A percentile compares a stretch with the other conserved stretches of the same genome.
Evolutionary conservation across 2,113 vertebrate species (phyloP).

Genomic region (Sinocyclocheilus anshuiensis): DNA sequence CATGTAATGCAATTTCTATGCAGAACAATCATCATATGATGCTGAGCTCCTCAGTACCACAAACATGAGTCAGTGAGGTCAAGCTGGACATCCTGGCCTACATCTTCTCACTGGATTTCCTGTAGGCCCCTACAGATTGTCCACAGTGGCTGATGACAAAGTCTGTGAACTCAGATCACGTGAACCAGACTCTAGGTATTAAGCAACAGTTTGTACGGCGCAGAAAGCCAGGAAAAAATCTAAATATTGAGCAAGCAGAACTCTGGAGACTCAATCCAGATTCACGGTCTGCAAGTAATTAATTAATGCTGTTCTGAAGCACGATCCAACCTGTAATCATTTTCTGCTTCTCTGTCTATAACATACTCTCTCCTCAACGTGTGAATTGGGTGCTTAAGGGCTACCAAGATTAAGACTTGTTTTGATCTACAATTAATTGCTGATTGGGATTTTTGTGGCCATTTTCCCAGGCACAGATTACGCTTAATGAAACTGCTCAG

Average conservation of each 20-base stretch:
- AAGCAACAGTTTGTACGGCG: slow-evolving; percentile 1
- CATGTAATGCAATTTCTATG: not conserved
- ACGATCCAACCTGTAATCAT: not conserved
- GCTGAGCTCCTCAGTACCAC: not conserved
- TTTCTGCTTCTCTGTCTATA: not conserved
- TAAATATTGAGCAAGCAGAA: slow-evolving; percentile 37
- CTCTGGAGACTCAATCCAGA: not conserved
- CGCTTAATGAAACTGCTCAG: slow-evolving; percentile 24
- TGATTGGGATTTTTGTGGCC: slow-evolving; percentile 26
- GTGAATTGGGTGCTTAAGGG: not conserved
- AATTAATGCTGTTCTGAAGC: slow-evolving; percentile 1
- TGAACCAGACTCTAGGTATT: slow-evolving; percentile 1
- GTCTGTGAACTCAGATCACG: slow-evolving; percentile 8
- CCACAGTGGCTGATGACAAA: slow-evolving; percentile 1
- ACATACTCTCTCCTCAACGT: not conserved
- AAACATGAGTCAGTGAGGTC: slow-evolving; percentile 15
- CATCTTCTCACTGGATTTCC: slow-evolving; percentile 20
- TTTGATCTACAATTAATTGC: not conserved
- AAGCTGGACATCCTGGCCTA: not conserved
- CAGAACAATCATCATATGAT: too few species aligned
- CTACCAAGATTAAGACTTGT: slow-evolving; percentile 7
- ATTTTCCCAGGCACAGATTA: slow-evolving; percentile 28
- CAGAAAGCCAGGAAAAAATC: not conserved
- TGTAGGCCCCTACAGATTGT: not conserved
- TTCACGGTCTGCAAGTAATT: slow-evolving; percentile 5